Evolutionary conservation across 2,797 vertebrate species (phyloP).

Genomic region (Australoheros facetus): DNA sequence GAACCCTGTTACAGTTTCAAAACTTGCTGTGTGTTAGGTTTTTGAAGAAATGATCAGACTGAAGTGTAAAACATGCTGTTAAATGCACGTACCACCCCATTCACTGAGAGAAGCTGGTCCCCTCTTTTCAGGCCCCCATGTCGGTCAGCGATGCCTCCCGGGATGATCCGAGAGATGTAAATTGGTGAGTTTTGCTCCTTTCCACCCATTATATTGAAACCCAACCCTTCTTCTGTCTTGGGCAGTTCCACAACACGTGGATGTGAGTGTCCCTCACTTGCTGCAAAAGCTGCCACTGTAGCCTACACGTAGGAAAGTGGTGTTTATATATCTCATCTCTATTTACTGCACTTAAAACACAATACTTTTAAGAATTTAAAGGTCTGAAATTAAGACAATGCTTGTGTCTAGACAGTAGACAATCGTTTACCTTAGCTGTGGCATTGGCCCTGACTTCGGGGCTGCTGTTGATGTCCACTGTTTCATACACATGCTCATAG

Average conservation of each 20-base stretch:
- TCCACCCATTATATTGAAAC: constrained; percentile 99
- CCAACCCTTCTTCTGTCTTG: constrained; percentile 97
- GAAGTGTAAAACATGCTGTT: not conserved
- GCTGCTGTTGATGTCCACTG: constrained; percentile 98
- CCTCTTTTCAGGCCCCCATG: constrained; percentile 96
- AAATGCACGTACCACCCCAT: constrained; percentile 89
- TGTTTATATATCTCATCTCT: not conserved
- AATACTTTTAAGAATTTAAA: not conserved
- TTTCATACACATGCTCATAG: constrained; percentile 98
- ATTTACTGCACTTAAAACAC: not conserved
- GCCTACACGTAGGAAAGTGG: constrained; percentile 78
- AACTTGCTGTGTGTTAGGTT: not conserved
- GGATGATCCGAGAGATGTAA: constrained; percentile 98
- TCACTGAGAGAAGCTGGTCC: constrained; percentile 97
- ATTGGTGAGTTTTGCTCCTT: constrained; percentile 99
- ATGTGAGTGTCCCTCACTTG: constrained; percentile 97
- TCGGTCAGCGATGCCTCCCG: constrained; percentile 94
- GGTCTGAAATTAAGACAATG: not conserved
- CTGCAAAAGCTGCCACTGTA: constrained; percentile 97
- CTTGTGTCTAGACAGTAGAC: not conserved
- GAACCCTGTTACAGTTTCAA: not conserved
- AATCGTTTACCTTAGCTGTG: constrained; percentile 91
- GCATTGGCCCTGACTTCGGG: constrained; percentile 98
- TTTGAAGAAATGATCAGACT: not conserved
- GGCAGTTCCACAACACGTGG: constrained; percentile 97